Evolutionary conservation across 2,888 invertebrate genomes (phyloP), one percentile per base, ranked within the genome.

Genomic region (Apocheima hispidaria): DNA sequence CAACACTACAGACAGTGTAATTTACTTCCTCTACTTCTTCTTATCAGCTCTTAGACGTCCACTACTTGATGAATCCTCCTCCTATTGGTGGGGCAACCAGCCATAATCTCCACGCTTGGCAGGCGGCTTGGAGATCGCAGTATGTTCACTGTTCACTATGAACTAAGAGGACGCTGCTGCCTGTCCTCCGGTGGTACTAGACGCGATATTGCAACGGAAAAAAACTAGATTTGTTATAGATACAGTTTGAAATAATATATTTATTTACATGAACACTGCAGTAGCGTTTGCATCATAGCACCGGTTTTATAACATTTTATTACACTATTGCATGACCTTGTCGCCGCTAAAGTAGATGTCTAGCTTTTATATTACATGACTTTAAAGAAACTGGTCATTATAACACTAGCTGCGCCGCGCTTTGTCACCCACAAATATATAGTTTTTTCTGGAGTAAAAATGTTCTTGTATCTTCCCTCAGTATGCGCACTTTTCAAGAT

Each of bases 301-400:
- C 43, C 33, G 36, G 35, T 59, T 61, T 49, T 60, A 54, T 49
- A 51, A 38, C 52, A 61, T 60, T 71, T 72, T 68, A 62, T 69
- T 65, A 53, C 64, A 59, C 16, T 59, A 59, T 60, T 48, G 56
- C 48, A 53, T 60, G 75, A 74, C 78, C 78, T 80, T 79, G 74
- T 65, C 30, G 26, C 52, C n/a, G 33, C 40, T 26, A 2, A 14
- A 18, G 26, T 41, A 23, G 35, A 16, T 21, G 26, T 49, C 44
- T 55, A n/a, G 21, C 21, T 49, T 46, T 46, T 16, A 12, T 20
- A 30, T 4, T 12, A 16, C 1, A 40, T 20, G 10, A 20, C 4
- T 18, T 40, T 40, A 7, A 20, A 38, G 16, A 38, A 9, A 16
- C 18, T 38, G 1, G 16, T 38, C 16, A 9, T 9, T 6, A 16